Evolutionary conservation across 2,797 vertebrate genomes (phyloP).

Genomic region (Phrynocephalus forsythii): DNA sequence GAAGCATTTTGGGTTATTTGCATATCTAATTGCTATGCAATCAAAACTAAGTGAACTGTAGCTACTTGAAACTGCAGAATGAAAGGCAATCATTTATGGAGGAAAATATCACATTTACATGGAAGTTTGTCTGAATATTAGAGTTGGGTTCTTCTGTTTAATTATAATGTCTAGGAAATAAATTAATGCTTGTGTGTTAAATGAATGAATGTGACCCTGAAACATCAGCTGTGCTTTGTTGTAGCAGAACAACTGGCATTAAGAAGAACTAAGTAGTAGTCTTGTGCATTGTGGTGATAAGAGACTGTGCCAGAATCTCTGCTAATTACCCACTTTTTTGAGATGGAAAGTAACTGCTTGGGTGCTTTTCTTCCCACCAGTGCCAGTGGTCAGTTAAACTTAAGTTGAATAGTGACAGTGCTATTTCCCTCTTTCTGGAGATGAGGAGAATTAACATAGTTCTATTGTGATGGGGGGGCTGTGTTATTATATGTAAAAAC

Average conservation of each 20-base stretch:
- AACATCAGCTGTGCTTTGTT: constrained; percentile 75
- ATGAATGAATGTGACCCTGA: constrained; percentile 80
- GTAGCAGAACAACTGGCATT: constrained; percentile 66
- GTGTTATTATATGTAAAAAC: constrained; percentile 46
- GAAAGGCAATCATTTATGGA: constrained; percentile 80
- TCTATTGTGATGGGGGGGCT: constrained; percentile 46
- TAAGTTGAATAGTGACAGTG: constrained; percentile 72
- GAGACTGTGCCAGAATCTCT: constrained; percentile 75
- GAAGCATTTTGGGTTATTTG: constrained; percentile 78
- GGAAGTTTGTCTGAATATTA: constrained; percentile 73
- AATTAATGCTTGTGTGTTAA: constrained; percentile 75
- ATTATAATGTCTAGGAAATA: constrained; percentile 82
- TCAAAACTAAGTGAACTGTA: constrained; percentile 83
- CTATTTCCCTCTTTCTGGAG: constrained; percentile 63
- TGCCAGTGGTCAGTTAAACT: constrained; percentile 75
- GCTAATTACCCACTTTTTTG: constrained; percentile 84
- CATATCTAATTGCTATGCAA: constrained; percentile 85
- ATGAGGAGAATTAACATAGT: constrained; percentile 62
- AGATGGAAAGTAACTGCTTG: constrained; percentile 74
- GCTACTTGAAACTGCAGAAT: constrained; percentile 80
- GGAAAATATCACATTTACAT: constrained; percentile 68
- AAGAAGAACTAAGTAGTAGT: constrained; percentile 72
- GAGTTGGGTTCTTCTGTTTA: constrained; percentile 78
- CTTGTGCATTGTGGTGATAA: constrained; percentile 81
- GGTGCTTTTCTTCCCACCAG: constrained; percentile 68